A percentile compares a stretch with the other conserved stretches of the same genome.
Conservation (phyloP, 2,888 invertebrate genomes). For the Morpho deidamia region DNA sequence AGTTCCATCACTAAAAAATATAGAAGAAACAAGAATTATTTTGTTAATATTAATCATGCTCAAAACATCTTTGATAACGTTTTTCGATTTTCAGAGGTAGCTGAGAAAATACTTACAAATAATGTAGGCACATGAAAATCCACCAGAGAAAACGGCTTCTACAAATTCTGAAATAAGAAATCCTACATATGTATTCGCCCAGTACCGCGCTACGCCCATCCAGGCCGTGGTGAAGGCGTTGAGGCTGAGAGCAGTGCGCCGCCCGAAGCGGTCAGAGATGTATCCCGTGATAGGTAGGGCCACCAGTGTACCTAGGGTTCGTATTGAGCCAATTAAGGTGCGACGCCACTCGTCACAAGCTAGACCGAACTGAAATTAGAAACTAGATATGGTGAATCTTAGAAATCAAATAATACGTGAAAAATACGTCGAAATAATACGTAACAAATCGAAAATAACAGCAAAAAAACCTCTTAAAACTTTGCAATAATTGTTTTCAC, state of each 20-base stretch:
- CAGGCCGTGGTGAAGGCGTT: conserved; percentile 78
- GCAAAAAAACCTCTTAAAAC: too few relatives aligned
- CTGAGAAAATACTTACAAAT: background rate
- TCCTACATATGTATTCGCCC: conserved; percentile 79
- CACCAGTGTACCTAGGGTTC: conserved; percentile 82
- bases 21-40: background rate
- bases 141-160: conserved; percentile 84
- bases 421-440: too few relatives aligned
- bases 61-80: too few relatives aligned
- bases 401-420: too few relatives aligned
- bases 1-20: conserved; percentile 82
- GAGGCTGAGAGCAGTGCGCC: conserved; percentile 75
- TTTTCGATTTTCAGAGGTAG: too few relatives aligned
- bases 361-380: conserved; percentile 71
- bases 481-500: too few relatives aligned
- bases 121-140: conserved; percentile 28
- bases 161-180: conserved; percentile 83
- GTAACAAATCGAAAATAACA: too few relatives aligned
- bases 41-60: too few relatives aligned
- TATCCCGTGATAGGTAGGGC: conserved; percentile 83
- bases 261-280: conserved; percentile 84
- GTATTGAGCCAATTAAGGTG: conserved; percentile 83
- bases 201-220: conserved; percentile 79
- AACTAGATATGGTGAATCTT: too few relatives aligned
- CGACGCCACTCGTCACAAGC: conserved; percentile 84